These are phyloP conservation scores for Merodon equestris DNA, from an alignment of 2,888 invertebrate species.

Conservation along the genomic window DNA sequence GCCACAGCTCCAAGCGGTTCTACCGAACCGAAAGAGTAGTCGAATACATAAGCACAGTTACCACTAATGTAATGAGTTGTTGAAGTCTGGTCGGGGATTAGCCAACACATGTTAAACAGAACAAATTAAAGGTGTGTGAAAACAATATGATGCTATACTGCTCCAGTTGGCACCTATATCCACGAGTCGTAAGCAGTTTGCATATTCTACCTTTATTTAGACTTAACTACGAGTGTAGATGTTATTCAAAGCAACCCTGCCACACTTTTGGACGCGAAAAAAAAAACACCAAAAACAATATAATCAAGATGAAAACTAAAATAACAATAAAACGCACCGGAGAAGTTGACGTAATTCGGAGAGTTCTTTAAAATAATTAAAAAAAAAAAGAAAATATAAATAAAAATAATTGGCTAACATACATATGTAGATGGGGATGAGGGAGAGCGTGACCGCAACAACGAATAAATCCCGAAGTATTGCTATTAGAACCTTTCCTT, in stretches of 20 bases:
- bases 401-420: constrained; percentile 35
- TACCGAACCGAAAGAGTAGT: constrained; percentile 45
- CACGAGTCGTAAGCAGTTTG: constrained; percentile 38
- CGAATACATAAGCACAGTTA: not conserved
- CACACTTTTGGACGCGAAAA: constrained; percentile 42
- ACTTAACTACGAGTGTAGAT: constrained; percentile 34
- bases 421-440: constrained; percentile 24
- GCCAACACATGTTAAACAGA: not conserved
- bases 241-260: constrained; percentile 49
- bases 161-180: constrained; percentile 27
- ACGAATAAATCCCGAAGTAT: constrained; percentile 39
- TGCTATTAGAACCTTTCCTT: no score
- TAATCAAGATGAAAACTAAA: no score
- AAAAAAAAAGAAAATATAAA: constrained; percentile 6
- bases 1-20: constrained; percentile 3
- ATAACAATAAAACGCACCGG: not conserved
- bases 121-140: constrained; percentile 7
- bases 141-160: constrained; percentile 32
- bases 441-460: constrained; percentile 44
- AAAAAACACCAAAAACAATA: constrained; percentile 11
- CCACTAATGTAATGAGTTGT: constrained; percentile 36
- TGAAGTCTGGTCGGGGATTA: constrained; percentile 59
- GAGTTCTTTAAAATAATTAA: constrained; percentile 17
- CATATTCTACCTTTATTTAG: constrained; percentile 22
- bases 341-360: constrained; percentile 21